phyloP scores from a whole-genome alignment of 2,888 invertebrate genomes.

The Gymnoscelis rufifasciata region DNA sequence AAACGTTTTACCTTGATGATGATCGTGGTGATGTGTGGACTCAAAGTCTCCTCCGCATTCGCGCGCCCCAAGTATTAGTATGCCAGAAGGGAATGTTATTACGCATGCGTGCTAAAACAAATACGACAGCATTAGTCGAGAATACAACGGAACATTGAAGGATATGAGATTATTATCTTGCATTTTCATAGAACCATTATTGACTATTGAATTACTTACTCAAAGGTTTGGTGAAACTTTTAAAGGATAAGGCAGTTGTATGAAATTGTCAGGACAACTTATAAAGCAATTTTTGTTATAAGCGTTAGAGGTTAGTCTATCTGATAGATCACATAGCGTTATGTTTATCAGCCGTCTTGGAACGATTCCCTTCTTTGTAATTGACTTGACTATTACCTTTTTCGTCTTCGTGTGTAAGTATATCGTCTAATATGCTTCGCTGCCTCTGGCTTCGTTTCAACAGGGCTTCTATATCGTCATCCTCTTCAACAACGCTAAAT shows the following conservation, averaged over 20 bases:
- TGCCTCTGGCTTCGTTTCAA: conserved; percentile 83
- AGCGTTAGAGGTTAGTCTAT: conserved; percentile 48
- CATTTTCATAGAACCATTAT: conserved; percentile 24
- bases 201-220: background rate
- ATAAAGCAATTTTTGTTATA: conserved; percentile 46
- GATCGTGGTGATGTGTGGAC: conserved; percentile 37
- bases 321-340: conserved; percentile 62
- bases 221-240: background rate
- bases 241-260: conserved; percentile 2
- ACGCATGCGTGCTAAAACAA: conserved; percentile 79
- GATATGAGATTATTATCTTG: conserved; percentile 39
- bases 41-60: conserved; percentile 60
- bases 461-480: conserved; percentile 81
- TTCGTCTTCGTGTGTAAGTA: conserved; percentile 80
- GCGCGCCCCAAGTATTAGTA: conserved; percentile 73
- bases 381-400: conserved; percentile 72
- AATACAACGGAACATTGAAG: conserved; percentile 43
- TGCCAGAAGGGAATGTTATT: conserved; percentile 80
- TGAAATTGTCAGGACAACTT: conserved; percentile 34
- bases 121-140: conserved; percentile 72
- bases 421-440: conserved; percentile 84
- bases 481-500: conserved; percentile 72
- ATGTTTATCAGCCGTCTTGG: conserved; percentile 54
- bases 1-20: conserved; percentile 61
- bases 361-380: conserved; percentile 49